Base-by-base conservation (phyloP, 2,888 invertebrate genomes). In the Hydropsyche betteni region DNA sequence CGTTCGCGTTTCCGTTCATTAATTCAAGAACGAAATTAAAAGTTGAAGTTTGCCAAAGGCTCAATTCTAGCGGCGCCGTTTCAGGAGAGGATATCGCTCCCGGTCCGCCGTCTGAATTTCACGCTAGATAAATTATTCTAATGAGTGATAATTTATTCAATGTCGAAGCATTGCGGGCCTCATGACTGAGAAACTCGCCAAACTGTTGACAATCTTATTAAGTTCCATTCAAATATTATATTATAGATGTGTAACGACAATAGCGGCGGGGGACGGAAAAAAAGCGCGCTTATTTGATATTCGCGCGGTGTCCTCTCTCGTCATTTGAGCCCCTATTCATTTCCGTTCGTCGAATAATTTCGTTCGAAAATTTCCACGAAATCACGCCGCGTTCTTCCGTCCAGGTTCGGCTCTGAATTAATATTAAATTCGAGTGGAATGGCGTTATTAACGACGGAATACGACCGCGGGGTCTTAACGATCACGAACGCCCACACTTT, bases 101-200 rank as follows among this genome's bases (percentile, higher is more conserved):
- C 14, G 44, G 36, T 38, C 5, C 33, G 34, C 33, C 33, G 7
- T 10, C 10, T 34, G 53, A 70, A 70, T 70, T 70, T 70, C 70
- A 53, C 70, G 53, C 51, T 70, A 70, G 70, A 70, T 70, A 74
- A 69, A 74, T 74, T 74, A 74, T 74, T 74, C 58, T 69, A 74
- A 74, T 69, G 69, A 74, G 69, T 69, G 74, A 68, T 69, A 74
- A 74, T 74, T 74, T 74, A 74, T 74, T 74, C 74, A 74, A 74
- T 69, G 74, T 69, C 68, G 58, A 69, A 69, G 69, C 68, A 69
- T 74, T 36, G 68, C 53, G 38, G 5, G 34, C 36, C 36, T 64
- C 64, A 36, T 64, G 64, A 64, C 61, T 16, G 61, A n/a, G 33
- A 64, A 64, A 64, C 34, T 64, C 64, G 34, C 24, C 36, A 58